phyloP scores from a whole-genome alignment of 1,140 invertebrate genomes.

The Lordiphosa stackelbergi region DNA sequence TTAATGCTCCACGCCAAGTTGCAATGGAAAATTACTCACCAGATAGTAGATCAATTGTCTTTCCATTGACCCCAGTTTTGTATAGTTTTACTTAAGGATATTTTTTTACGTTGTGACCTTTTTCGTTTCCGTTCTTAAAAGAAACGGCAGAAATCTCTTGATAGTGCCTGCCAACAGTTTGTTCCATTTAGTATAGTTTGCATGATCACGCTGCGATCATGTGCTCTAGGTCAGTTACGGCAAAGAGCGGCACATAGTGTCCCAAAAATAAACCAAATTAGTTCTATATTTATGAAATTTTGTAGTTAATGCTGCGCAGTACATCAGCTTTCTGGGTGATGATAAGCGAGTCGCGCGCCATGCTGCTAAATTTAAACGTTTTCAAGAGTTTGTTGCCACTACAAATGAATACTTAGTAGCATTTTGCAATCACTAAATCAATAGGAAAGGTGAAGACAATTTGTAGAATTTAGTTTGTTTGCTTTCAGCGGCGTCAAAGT shows the following conservation, averaged over 20 bases:
- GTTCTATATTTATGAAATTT: constrained; percentile 60
- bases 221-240: constrained; percentile 71
- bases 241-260: constrained; percentile 22
- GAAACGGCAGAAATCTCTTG: constrained; percentile 2
- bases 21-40: constrained; percentile 49
- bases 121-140: constrained; percentile 3
- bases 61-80: constrained; percentile 10
- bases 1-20: constrained; percentile 5
- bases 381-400: constrained; percentile 12
- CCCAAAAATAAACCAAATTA: constrained; percentile 60
- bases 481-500: no score
- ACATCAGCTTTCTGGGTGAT: constrained; percentile 48
- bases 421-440: no score
- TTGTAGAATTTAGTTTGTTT: no score
- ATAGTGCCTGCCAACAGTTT: constrained; percentile 1
- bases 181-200: constrained; percentile 19
- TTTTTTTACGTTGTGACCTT: constrained; percentile 13
- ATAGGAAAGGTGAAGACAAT: no score
- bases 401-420: no score
- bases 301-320: constrained; percentile 69
- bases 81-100: neutral
- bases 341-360: constrained; percentile 60
- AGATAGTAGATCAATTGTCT: constrained; percentile 15
- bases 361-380: constrained; percentile 53
- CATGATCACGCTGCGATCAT: constrained; percentile 64